Base-by-base conservation (phyloP, 2,888 invertebrate species). In the Tachina fera region DNA sequence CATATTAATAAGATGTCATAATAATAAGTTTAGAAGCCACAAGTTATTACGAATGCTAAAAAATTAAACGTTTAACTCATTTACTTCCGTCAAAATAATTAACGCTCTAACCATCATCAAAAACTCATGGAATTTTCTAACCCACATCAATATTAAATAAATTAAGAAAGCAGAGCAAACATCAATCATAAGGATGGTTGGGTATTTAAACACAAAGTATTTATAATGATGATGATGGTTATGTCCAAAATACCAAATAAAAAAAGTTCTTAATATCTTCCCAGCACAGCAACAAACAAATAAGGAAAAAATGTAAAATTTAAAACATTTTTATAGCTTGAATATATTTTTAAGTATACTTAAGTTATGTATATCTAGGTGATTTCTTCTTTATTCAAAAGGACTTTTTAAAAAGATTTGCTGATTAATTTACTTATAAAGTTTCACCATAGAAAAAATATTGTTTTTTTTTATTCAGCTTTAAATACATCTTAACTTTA, bases 1-100 rank as follows among this genome's bases (percentile, higher is more conserved):
- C 14, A 61, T 19, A 45, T 72, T 78, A 84, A 83, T 82, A 83
- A 79, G 79, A 75, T 81, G 84, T 84, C 86, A 83, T 83, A 85
- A 87, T 87, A 78, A 85, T 87, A 82, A 83, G 83, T 82, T 87
- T 77, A 70, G 74, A 76, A 70, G 63, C 11, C 11, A 10, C 31
- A 31, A 60, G 13, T 11, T 22, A 22, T 41, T 58, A 3, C 16
- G 56, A 56, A 67, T 13, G 51, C 60, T 31, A 51, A 60, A 75
- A 70, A 67, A n/a, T 72, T 67, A 41, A 53, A 13, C 53, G 5
- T 41, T 45, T 49, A 49, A 65, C 56, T 63, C 61, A 19, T 71
- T 70, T 13, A 16, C 11, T 45, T 77, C 49, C 3, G 14, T 8
- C 19, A 45, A 3, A 61, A 10, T 14, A 6, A 13, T n/a, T 22